Conservation (phyloP, 1,140 invertebrate species). For the Bombus ignitus region DNA sequence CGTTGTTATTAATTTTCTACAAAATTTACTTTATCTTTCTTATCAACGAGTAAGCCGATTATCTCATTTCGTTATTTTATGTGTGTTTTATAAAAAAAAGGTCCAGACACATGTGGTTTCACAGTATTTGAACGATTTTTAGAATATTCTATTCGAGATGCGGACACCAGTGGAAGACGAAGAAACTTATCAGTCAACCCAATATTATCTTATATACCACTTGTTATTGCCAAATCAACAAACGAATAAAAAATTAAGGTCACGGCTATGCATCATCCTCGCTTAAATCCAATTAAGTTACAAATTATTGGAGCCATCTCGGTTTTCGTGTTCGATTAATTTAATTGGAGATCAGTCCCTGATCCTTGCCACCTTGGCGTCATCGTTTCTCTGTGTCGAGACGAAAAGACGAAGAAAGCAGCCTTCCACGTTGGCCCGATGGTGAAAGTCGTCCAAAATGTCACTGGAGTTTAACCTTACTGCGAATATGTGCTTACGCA, state of each 20-base stretch:
- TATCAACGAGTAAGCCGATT: too few species aligned
- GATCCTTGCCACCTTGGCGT: not conserved
- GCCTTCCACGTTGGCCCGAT: slow-evolving; percentile 41
- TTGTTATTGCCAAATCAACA: too few species aligned
- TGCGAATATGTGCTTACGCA: slow-evolving; percentile 44
- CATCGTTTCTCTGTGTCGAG: not conserved
- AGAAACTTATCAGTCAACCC: too few species aligned
- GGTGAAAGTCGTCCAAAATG: slow-evolving; percentile 73
- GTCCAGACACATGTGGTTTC: too few species aligned
- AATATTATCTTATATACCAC: too few species aligned
- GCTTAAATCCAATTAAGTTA: not conserved
- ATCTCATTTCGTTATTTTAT: too few species aligned
- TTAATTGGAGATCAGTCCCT: slow-evolving; percentile 19
- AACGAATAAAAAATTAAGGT: slow-evolving; percentile 27
- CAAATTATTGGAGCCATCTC: not conserved
- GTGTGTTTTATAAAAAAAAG: too few species aligned
- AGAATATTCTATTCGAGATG: too few species aligned
- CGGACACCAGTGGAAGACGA: too few species aligned
- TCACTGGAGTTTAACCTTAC: slow-evolving; percentile 71
- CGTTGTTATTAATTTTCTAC: too few species aligned
- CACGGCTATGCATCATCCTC: slow-evolving; percentile 32
- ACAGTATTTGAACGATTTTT: too few species aligned
- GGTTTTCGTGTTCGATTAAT: slow-evolving; percentile 8
- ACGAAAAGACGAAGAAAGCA: slow-evolving; percentile 68
- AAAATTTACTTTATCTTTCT: too few species aligned